These are phyloP conservation scores for Rhinoraja longicauda DNA, from an alignment of 2,797 vertebrate species.

Conservation along the genomic window DNA sequence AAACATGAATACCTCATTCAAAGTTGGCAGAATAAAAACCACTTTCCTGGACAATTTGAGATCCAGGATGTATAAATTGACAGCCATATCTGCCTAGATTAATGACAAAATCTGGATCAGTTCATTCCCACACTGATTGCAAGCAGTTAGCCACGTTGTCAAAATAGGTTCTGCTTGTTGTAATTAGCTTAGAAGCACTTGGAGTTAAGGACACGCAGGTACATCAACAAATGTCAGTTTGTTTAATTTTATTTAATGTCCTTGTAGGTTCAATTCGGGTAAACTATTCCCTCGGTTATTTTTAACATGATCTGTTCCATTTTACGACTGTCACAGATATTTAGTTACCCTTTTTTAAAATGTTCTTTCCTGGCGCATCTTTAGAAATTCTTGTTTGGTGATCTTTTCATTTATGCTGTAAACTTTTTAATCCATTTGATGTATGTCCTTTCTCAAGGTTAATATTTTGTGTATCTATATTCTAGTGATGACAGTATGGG, in stretches of 20 bases:
- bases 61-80: background rate
- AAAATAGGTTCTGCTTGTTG: background rate
- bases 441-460: background rate
- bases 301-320: background rate
- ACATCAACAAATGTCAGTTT: background rate
- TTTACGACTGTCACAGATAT: background rate
- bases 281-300: background rate
- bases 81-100: background rate
- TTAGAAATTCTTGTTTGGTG: background rate
- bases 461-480: constrained; percentile 45
- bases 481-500: constrained; percentile 94
- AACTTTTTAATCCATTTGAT: background rate
- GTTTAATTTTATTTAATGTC: background rate
- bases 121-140: background rate
- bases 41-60: background rate
- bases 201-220: background rate
- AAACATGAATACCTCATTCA: too few relatives aligned
- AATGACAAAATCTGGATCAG: too few relatives aligned
- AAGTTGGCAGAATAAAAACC: background rate
- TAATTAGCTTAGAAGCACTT: background rate
- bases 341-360: background rate
- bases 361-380: background rate
- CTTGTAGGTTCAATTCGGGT: background rate
- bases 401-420: background rate
- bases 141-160: background rate